phyloP scores from a whole-genome alignment of 2,888 invertebrate species.

The Acronicta alni region DNA sequence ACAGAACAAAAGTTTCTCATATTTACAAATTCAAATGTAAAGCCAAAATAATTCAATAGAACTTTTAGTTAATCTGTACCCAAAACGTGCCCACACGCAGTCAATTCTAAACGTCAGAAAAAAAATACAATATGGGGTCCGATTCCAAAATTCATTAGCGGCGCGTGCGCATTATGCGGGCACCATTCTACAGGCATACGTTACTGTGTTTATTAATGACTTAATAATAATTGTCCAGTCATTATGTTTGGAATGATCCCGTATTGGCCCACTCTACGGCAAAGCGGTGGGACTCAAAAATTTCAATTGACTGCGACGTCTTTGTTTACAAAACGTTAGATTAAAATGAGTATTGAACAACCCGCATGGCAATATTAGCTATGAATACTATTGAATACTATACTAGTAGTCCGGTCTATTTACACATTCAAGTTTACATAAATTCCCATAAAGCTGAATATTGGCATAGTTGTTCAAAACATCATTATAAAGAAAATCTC shows the following conservation, averaged over 20 bases:
- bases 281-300: slow-evolving; percentile 37
- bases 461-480: too few relatives aligned
- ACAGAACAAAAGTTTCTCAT: neutral
- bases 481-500: too few relatives aligned
- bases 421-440: too few relatives aligned
- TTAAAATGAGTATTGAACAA: slow-evolving; percentile 52
- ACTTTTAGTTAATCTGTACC: slow-evolving; percentile 30
- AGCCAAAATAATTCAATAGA: slow-evolving; percentile 16
- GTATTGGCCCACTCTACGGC: slow-evolving; percentile 53
- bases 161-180: slow-evolving; percentile 75
- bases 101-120: slow-evolving; percentile 59
- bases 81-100: slow-evolving; percentile 68
- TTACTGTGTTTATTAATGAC: slow-evolving; percentile 72
- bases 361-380: slow-evolving; percentile 52
- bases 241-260: slow-evolving; percentile 65
- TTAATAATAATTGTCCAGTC: slow-evolving; percentile 80
- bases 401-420: too few relatives aligned
- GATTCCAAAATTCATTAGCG: slow-evolving; percentile 64
- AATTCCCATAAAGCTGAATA: too few relatives aligned
- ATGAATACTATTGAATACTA: slow-evolving; percentile 41
- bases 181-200: slow-evolving; percentile 62
- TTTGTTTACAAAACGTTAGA: slow-evolving; percentile 55
- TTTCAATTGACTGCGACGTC: slow-evolving; percentile 50
- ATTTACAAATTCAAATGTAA: slow-evolving; percentile 2
- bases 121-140: slow-evolving; percentile 63